Conservation (phyloP, 2,888 invertebrate genomes). For the Cheilosia vulpina region DNA sequence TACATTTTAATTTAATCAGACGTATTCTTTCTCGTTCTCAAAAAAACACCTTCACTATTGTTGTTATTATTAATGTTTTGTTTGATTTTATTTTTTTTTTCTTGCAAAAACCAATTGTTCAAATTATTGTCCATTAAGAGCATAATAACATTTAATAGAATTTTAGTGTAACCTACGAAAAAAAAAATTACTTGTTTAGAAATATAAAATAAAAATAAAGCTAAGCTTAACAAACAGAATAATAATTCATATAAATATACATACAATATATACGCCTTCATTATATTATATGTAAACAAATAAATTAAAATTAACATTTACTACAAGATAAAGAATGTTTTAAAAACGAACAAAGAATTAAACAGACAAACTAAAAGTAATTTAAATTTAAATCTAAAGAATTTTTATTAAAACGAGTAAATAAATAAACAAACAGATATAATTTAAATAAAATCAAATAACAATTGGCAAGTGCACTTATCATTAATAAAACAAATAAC, state of each 20-base stretch:
- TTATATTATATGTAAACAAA: conserved; percentile 69
- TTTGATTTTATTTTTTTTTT: background rate
- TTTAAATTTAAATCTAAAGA: conserved; percentile 44
- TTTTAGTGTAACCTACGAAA: conserved; percentile 24
- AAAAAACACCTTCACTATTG: no score
- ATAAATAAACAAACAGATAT: conserved; percentile 33
- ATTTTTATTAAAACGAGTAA: conserved; percentile 54
- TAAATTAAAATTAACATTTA: conserved; percentile 67
- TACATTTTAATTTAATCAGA: conserved; percentile 1
- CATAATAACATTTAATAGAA: conserved; percentile 37
- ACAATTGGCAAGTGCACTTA: conserved; percentile 84
- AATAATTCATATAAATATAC: conserved; percentile 64
- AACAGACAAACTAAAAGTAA: conserved; percentile 66
- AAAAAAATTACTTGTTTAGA: conserved; percentile 30
- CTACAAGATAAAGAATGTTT: conserved; percentile 64
- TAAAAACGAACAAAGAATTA: conserved; percentile 61
- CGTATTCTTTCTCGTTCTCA: background rate
- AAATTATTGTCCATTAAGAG: conserved; percentile 68
- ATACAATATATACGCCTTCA: conserved; percentile 76
- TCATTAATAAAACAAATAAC: conserved; percentile 76
- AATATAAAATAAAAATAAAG: conserved; percentile 47
- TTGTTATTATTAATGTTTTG: background rate
- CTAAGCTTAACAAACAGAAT: conserved; percentile 57
- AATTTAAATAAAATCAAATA: conserved; percentile 74
- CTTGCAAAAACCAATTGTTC: conserved; percentile 51